Evolutionary conservation across 2,113 vertebrate genomes (phyloP), one percentile per base, ranked within the genome.

Genomic region (Lethenteron reissneri): DNA sequence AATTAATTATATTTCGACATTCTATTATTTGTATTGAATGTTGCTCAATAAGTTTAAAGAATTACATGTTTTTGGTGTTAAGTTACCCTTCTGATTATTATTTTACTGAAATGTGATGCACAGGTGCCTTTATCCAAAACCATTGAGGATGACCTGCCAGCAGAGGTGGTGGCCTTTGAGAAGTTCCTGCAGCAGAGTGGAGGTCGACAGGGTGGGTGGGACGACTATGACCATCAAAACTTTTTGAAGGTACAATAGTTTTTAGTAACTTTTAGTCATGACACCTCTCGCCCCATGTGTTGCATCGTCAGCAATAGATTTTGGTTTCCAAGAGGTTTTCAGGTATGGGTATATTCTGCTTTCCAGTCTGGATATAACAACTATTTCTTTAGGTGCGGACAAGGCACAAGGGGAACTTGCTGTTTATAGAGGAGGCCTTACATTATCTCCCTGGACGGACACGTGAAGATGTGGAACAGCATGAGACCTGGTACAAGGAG

Each of bases 401-500:
- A 70, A 92, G 85, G 75, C 81, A 88, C 74, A 79, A 77, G 71
- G 88, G 89, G 70, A 84, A 78, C 57, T 70, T 76, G 0, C 71
- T 79, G 2, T 92, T 86, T 73, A 72, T 83, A 70, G 79, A 77
- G 72, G 90, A 95, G 75, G 85, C 79, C 70, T 77, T 83, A 58
- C 75, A 84, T n/a, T 83, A 81, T 77, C 79, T 97, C 62, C 83
- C 83, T 2, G 82, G 79, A 74, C 88, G 80, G 79, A 88, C 81
- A 12, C 71, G 78, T 74, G 81, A 89, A 75, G 86, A 92, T 21
- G 79, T 92, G 57, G 74, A 83, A 69, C 79, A 82, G 57, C 90
- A 97, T 41, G 84, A 87, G 19, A 80, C 82, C 17, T 94, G 92
- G 94, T 83, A 91, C 77, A 82, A 80, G 71, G 82, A 87, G 78